phyloP scores from a whole-genome alignment of 2,113 vertebrate species.

The Gadus chalcogrammus region DNA sequence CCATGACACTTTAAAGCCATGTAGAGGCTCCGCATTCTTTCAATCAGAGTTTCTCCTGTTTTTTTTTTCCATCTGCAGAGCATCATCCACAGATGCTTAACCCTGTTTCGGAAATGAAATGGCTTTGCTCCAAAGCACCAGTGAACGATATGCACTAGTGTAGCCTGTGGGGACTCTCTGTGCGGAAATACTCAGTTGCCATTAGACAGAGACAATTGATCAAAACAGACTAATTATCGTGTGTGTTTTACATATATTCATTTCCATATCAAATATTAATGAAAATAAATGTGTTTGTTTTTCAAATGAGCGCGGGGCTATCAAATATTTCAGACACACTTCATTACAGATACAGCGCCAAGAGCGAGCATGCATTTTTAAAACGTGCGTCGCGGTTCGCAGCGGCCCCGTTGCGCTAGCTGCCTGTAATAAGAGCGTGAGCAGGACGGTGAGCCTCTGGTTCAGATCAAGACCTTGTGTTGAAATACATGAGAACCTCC shows the following conservation, averaged over 20 bases:
- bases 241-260: slow-evolving; percentile 76
- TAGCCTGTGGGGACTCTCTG: slow-evolving; percentile 54
- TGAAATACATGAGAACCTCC: neutral
- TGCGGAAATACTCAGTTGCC: slow-evolving; percentile 51
- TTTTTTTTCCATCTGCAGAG: slow-evolving; percentile 33
- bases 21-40: neutral
- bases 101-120: slow-evolving; percentile 65
- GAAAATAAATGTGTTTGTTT: slow-evolving; percentile 72
- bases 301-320: slow-evolving; percentile 64
- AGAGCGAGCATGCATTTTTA: slow-evolving; percentile 72
- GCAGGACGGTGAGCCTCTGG: slow-evolving; percentile 34
- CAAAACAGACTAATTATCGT: slow-evolving; percentile 74
- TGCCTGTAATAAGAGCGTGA: slow-evolving; percentile 27
- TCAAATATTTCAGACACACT: slow-evolving; percentile 71
- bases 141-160: slow-evolving; percentile 58
- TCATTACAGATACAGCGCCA: slow-evolving; percentile 71
- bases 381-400: slow-evolving; percentile 47
- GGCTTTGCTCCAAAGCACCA: slow-evolving; percentile 59
- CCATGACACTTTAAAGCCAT: neutral
- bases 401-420: slow-evolving; percentile 34
- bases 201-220: slow-evolving; percentile 71
- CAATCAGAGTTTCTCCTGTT: neutral
- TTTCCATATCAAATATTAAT: slow-evolving; percentile 73
- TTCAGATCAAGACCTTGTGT: slow-evolving; percentile 31
- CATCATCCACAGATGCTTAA: slow-evolving; percentile 57